These are phyloP conservation scores for Pangasianodon hypophthalmus DNA, from an alignment of 2,113 vertebrate genomes.

Conservation along the genomic window DNA sequence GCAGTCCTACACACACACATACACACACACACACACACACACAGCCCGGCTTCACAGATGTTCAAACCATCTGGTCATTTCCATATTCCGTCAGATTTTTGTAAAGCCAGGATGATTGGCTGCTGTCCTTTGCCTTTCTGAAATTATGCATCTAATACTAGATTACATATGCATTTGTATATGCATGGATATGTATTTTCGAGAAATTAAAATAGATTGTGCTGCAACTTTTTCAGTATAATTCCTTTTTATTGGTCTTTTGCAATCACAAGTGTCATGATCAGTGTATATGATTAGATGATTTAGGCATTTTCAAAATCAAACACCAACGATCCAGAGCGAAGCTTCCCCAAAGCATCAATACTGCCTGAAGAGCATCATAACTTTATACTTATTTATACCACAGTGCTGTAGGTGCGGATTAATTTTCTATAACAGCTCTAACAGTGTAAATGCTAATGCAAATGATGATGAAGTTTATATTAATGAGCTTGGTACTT, in stretches of 20 bases:
- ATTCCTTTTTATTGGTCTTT: not conserved
- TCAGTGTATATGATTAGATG: not conserved
- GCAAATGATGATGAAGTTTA: not conserved
- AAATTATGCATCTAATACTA: not conserved
- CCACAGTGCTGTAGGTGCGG: not conserved
- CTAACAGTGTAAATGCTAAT: not conserved
- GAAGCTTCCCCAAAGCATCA: not conserved
- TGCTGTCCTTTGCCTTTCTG: slow-evolving; percentile 31
- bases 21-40: slow-evolving; percentile 7
- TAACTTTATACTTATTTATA: not conserved
- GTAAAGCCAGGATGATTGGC: slow-evolving; percentile 18
- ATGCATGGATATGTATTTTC: not conserved
- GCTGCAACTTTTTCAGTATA: not conserved
- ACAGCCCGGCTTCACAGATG: slow-evolving; percentile 37
- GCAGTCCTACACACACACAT: not conserved
- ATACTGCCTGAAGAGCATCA: not conserved
- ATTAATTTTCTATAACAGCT: not conserved
- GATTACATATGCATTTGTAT: not conserved
- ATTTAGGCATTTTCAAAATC: not conserved
- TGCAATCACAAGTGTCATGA: not conserved
- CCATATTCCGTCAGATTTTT: slow-evolving; percentile 41
- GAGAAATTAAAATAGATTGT: slow-evolving; percentile 13
- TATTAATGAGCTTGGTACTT: not conserved
- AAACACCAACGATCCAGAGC: too few species aligned
- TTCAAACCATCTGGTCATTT: slow-evolving; percentile 45